phyloP scores from a whole-genome alignment of 2,888 invertebrate genomes.

The Acronicta psi region DNA sequence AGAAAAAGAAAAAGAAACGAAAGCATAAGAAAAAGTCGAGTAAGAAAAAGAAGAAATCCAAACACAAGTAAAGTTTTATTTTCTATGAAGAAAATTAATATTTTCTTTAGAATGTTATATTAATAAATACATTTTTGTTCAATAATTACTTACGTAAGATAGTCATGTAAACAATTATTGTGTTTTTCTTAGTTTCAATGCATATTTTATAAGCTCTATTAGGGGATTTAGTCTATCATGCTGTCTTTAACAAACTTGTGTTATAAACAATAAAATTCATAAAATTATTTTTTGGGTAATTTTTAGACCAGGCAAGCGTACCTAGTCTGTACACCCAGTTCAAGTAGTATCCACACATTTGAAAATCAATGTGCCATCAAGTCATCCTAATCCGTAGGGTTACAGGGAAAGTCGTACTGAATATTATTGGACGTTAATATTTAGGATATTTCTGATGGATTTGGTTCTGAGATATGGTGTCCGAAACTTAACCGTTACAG shows the following conservation, averaged over 20 bases:
- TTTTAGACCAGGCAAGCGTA: no score
- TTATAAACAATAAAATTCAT: constrained; percentile 30
- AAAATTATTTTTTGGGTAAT: constrained; percentile 8
- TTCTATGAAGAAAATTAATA: no score
- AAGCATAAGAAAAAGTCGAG: constrained; percentile 91
- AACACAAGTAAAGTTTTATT: constrained; percentile 76
- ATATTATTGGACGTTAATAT: no score
- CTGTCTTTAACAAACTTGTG: constrained; percentile 28
- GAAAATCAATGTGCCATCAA: no score
- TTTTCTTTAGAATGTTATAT: no score
- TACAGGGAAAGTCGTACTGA: no score
- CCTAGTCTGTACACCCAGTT: no score
- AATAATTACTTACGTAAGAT: constrained; percentile 32
- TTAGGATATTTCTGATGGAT: no score
- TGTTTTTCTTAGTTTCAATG: constrained; percentile 43
- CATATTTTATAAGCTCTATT: constrained; percentile 32
- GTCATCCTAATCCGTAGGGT: no score
- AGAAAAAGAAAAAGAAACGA: constrained; percentile 91
- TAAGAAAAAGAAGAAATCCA: constrained; percentile 93
- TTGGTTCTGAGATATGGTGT: no score
- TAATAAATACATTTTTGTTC: constrained; percentile 39
- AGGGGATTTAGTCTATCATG: constrained; percentile 31
- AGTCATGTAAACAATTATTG: constrained; percentile 37
- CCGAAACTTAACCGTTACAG: no score
- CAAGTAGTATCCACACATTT: no score